Evolutionary conservation across 2,113 vertebrate species (phyloP).

Genomic region (Syngnathus typhle): DNA sequence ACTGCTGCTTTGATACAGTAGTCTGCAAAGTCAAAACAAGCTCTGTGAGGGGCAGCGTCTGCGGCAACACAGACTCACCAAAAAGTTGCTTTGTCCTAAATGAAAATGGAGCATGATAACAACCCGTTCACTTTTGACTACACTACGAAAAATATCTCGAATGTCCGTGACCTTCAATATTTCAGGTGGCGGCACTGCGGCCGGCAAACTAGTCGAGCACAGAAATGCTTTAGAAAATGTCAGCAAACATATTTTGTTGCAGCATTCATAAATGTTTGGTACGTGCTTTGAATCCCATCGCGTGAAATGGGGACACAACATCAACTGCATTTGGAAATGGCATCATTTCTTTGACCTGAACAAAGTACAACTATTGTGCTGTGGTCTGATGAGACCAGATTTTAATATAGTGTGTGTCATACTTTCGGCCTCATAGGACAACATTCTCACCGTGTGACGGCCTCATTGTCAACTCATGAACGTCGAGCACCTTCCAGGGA

Average conservation of each 20-base stretch:
- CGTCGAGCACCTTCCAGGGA: too few species aligned
- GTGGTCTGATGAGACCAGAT: background rate
- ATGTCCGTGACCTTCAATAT: conserved; percentile 1
- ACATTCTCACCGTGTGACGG: too few species aligned
- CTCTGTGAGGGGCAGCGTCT: conserved; percentile 1
- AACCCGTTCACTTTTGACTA: background rate
- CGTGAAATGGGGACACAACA: background rate
- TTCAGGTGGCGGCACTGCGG: background rate
- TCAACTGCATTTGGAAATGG: background rate
- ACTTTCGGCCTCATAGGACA: too few species aligned
- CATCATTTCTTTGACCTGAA: background rate
- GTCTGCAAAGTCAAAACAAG: background rate
- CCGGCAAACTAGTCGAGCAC: background rate
- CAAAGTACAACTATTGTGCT: background rate
- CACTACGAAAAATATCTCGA: background rate
- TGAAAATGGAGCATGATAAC: background rate
- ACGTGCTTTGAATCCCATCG: background rate
- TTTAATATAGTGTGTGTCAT: background rate
- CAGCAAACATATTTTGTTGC: conserved; percentile 12
- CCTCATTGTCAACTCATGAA: too few species aligned
- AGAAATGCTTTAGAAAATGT: conserved; percentile 9
- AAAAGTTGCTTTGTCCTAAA: background rate
- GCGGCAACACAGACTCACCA: background rate
- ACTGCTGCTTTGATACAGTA: conserved; percentile 14
- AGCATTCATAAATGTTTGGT: background rate